A percentile compares a stretch with the other conserved stretches of the same genome.
These are phyloP conservation scores for Podarcis cretensis DNA, from an alignment of 2,113 vertebrate genomes.

Conservation along the genomic window DNA sequence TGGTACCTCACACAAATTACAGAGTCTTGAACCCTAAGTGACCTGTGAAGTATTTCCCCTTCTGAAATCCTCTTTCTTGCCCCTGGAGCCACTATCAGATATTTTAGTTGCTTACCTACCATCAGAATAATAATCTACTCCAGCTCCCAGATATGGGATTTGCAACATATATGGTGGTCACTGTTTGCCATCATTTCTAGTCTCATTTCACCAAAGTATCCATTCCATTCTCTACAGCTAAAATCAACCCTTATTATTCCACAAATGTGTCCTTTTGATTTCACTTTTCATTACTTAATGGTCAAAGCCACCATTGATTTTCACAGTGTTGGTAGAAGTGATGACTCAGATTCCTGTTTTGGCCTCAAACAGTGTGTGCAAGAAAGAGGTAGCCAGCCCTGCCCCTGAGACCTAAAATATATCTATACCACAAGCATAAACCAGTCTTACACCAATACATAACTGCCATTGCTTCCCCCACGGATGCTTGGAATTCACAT, in stretches of 20 bases:
- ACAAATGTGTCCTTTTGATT: slow-evolving; percentile 1
- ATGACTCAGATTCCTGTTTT: background rate
- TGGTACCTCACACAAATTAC: slow-evolving; percentile 5
- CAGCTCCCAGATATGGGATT: background rate
- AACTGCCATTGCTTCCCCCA: background rate
- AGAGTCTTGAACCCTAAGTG: background rate
- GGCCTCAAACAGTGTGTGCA: background rate
- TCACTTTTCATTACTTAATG: background rate
- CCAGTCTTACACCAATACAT: no score
- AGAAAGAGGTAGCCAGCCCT: background rate
- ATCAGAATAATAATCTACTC: background rate
- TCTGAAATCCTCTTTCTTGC: background rate
- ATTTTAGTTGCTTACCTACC: slow-evolving; percentile 19
- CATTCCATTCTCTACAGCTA: slow-evolving; percentile 29
- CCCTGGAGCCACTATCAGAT: slow-evolving; percentile 38
- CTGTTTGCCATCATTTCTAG: background rate
- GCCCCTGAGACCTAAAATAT: background rate
- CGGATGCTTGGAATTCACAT: background rate
- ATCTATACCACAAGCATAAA: no score
- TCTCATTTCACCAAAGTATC: slow-evolving; percentile 31
- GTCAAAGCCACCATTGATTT: background rate
- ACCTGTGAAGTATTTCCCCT: slow-evolving; percentile 8
- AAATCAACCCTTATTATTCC: slow-evolving; percentile 1
- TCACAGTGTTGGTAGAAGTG: background rate
- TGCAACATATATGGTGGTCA: background rate